Evolutionary conservation across 2,113 vertebrate species (phyloP), one percentile per base, ranked within the genome.

Genomic region (Callocephalon fimbriatum): DNA sequence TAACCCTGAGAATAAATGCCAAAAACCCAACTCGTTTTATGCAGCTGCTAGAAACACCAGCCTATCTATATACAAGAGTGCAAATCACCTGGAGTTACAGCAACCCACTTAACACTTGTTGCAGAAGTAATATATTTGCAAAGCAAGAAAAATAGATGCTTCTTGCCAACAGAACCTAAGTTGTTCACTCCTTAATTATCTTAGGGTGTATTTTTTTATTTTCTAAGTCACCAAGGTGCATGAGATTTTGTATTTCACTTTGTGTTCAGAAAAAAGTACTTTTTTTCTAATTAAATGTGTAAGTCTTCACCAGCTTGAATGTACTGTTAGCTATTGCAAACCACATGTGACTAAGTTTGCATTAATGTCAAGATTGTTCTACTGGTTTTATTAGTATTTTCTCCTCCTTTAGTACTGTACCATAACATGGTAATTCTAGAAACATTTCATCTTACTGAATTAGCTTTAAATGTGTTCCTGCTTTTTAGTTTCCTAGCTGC

Each of bases 401-500:
- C 86, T 97, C 94, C 59, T 86, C 54, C 47, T 71, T 92, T 95
- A 92, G 75, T 78, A 89, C 42, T 96, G 81, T 93, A 96, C 87
- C 93, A 85, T 87, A 75, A 75, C 27, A 63, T 95, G 90, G 85
- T 81, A 87, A 95, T 75, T 93, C 89, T 77, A 94, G 68, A 76
- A 68, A 81, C 47, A 73, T 88, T 77, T 92, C 89, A 95, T 62
- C 20, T 91, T 76, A 78, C 26, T 68, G 25, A 84, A 95, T 94
- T 95, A 80, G 86, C 90, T 96, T 96, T 95, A 88, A 93, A 79
- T 83, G 83, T 95, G 92, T 95, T 93, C 74, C 95, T 96, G 94
- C 90, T 96, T 97, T 95, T 96, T 97, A 92, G 81, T 96, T 98
- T 91, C 47, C 93, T 98, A 98, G 98, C 85, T 77, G 96, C 96